Conservation (phyloP, 2,113 vertebrate species). For the Vicugna pacos region DNA sequence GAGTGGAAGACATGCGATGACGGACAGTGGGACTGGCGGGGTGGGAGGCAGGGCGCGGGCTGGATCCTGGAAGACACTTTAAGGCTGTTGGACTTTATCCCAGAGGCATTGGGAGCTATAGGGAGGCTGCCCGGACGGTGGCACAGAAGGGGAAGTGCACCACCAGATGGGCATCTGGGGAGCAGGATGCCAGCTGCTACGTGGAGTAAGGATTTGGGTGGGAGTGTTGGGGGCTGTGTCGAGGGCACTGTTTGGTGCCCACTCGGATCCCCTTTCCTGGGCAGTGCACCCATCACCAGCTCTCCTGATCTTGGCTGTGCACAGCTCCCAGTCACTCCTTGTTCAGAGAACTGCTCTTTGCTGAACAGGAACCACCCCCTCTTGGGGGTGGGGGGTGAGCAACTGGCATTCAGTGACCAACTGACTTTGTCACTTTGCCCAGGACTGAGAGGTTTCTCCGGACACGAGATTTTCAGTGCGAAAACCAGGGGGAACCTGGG, state of each 20-base stretch:
- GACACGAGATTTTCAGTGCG: background rate
- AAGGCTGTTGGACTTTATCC: background rate
- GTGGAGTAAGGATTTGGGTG: background rate
- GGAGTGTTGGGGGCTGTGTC: background rate
- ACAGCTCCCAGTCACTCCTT: background rate
- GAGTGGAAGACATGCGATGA: background rate
- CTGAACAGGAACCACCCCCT: background rate
- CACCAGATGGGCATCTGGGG: background rate
- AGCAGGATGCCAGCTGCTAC: fast-evolving
- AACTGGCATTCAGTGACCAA: background rate
- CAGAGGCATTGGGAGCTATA: background rate
- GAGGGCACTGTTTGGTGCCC: background rate
- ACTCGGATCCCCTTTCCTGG: background rate
- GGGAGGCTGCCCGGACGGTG: background rate
- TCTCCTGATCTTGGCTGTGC: background rate
- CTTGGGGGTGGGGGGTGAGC: too few species aligned
- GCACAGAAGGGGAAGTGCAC: background rate
- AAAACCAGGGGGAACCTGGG: background rate
- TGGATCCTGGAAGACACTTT: background rate
- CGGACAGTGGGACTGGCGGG: background rate
- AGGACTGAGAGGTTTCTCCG: background rate
- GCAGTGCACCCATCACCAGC: background rate
- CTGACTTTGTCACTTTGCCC: background rate
- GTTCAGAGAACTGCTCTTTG: background rate
- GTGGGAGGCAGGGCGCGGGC: fast-evolving